phyloP scores from a whole-genome alignment of 2,888 invertebrate genomes.

The Andrena fulva region DNA sequence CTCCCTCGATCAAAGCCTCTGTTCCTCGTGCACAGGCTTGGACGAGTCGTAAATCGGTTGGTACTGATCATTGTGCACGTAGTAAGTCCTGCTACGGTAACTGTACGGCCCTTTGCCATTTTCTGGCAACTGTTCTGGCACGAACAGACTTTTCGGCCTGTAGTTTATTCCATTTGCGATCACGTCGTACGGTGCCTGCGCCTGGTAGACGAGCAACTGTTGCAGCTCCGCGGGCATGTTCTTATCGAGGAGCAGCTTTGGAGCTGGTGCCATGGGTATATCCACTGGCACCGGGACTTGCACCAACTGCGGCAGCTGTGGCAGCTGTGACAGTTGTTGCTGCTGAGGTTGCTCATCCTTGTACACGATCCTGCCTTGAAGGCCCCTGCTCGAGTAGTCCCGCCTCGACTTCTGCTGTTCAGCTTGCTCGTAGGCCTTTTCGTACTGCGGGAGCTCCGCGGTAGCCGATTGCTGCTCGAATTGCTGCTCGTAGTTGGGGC shows the following conservation, averaged over 20 bases:
- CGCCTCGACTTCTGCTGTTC: conserved; percentile 40
- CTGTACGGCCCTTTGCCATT: conserved; percentile 72
- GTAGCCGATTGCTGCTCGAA: conserved; percentile 48
- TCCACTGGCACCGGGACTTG: conserved; percentile 73
- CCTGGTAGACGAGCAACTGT: conserved; percentile 78
- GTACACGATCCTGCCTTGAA: conserved; percentile 73
- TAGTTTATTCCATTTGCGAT: conserved; percentile 80
- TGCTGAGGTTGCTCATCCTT: conserved; percentile 53
- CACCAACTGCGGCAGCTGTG: conserved; percentile 46
- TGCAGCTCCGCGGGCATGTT: conserved; percentile 79
- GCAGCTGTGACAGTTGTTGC: conserved; percentile 33
- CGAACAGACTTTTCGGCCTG: conserved; percentile 77
- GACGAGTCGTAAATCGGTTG: conserved; percentile 49
- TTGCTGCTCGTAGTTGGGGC: conserved; percentile 40
- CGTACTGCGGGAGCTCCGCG: conserved; percentile 38
- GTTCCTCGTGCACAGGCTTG: conserved; percentile 60
- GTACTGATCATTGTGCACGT: conserved; percentile 69
- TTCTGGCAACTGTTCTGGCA: conserved; percentile 78
- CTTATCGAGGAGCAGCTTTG: conserved; percentile 65
- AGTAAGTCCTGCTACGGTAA: conserved; percentile 80
- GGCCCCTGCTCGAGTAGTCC: conserved; percentile 38
- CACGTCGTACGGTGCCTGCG: conserved; percentile 81
- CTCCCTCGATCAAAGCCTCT: conserved; percentile 52
- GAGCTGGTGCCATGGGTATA: conserved; percentile 69
- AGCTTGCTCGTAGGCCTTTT: conserved; percentile 32